These are phyloP conservation scores for Protodeltote pygarga DNA, from an alignment of 2,888 invertebrate genomes.

Conservation along the genomic window DNA sequence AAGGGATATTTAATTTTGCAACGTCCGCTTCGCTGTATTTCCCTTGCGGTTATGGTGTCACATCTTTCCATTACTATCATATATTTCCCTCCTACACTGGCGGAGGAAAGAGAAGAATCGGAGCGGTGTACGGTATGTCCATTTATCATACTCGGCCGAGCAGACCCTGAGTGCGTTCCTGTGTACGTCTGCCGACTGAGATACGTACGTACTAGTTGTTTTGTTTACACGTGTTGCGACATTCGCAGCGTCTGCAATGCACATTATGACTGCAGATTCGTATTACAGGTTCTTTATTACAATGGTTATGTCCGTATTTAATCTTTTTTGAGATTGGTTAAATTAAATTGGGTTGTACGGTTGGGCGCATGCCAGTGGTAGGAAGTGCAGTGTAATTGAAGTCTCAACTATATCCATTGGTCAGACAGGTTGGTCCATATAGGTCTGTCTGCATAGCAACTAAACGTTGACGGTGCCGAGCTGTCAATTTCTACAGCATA, in stretches of 20 bases:
- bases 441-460: too few relatives aligned
- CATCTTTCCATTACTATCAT: slow-evolving; percentile 76
- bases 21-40: slow-evolving; percentile 54
- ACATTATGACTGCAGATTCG: slow-evolving; percentile 49
- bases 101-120: slow-evolving; percentile 71
- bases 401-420: too few relatives aligned
- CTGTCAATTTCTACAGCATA: too few relatives aligned
- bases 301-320: slow-evolving; percentile 27
- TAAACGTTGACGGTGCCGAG: too few relatives aligned
- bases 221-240: slow-evolving; percentile 70
- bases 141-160: slow-evolving; percentile 80
- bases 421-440: too few relatives aligned
- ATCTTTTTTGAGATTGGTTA: slow-evolving; percentile 9
- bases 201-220: slow-evolving; percentile 65
- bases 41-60: slow-evolving; percentile 65
- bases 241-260: slow-evolving; percentile 56
- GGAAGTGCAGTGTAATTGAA: too few relatives aligned
- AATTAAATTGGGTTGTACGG: slow-evolving; percentile 1
- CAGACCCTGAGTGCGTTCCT: slow-evolving; percentile 79
- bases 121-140: slow-evolving; percentile 63
- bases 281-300: slow-evolving; percentile 37
- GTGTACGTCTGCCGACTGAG: slow-evolving; percentile 66
- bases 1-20: slow-evolving; percentile 45
- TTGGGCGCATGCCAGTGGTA: too few relatives aligned
- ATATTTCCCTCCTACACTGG: slow-evolving; percentile 62